Conservation (phyloP, 2,113 vertebrate genomes). For the Tretioscincus oriximinensis region DNA sequence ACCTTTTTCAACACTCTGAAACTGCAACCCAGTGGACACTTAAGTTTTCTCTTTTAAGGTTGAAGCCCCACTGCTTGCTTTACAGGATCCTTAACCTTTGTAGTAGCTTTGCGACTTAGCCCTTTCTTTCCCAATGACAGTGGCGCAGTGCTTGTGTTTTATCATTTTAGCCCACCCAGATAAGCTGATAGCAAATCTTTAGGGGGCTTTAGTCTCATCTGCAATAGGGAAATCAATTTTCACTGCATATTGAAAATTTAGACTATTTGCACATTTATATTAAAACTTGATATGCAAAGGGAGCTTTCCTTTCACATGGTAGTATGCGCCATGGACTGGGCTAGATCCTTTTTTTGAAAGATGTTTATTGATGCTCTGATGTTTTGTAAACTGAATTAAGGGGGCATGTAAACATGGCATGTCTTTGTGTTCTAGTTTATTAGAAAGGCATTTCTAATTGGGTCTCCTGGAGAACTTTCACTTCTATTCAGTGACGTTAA, state of each 20-base stretch:
- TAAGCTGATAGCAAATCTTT: not conserved
- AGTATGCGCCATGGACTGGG: no score
- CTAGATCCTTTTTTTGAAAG: no score
- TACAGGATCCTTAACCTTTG: not conserved
- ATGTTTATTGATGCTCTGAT: no score
- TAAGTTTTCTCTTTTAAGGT: not conserved
- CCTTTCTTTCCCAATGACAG: constrained; percentile 10
- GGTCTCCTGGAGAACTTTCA: no score
- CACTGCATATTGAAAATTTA: not conserved
- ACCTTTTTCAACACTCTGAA: constrained; percentile 1
- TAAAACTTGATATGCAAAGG: no score
- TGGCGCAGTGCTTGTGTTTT: not conserved
- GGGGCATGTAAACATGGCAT: no score
- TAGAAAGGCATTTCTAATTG: no score
- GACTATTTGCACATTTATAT: no score
- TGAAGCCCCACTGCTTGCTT: not conserved
- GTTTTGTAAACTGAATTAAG: no score
- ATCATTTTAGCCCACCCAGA: not conserved
- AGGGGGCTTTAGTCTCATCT: not conserved
- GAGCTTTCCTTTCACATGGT: no score
- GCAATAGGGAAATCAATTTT: not conserved
- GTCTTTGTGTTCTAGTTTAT: no score
- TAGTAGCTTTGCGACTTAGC: not conserved
- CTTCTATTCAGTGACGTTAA: no score
- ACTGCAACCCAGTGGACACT: not conserved